phyloP scores from a whole-genome alignment of 2,797 vertebrate species.

The Phylloscopus collybita region DNA sequence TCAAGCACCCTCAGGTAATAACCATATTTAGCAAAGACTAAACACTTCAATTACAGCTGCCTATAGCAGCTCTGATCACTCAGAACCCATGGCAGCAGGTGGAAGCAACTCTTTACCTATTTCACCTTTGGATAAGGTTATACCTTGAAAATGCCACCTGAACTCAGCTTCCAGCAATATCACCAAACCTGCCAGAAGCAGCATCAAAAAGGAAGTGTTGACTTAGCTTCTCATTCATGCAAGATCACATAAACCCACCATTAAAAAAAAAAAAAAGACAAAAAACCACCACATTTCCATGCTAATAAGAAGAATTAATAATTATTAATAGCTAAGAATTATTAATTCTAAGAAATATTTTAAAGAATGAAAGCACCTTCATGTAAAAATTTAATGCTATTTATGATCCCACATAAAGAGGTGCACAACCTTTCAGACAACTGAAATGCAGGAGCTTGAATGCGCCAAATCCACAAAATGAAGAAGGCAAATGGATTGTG shows the following conservation, averaged over 20 bases:
- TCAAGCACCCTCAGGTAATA: constrained; percentile 71
- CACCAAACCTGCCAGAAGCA: background rate
- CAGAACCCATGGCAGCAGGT: background rate
- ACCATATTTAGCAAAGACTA: constrained; percentile 65
- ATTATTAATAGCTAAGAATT: background rate
- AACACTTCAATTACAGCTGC: constrained; percentile 60
- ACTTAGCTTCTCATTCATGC: background rate
- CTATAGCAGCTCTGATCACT: constrained; percentile 37
- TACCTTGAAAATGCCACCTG: background rate
- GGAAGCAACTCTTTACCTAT: background rate
- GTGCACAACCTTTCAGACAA: background rate
- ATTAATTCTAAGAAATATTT: background rate
- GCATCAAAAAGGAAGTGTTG: background rate
- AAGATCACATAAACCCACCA: background rate
- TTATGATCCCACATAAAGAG: background rate
- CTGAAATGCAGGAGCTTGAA: background rate
- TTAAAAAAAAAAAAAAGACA: background rate
- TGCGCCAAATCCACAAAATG: background rate
- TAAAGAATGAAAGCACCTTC: background rate
- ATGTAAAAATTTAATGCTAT: background rate
- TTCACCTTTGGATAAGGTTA: background rate
- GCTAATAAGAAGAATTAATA: background rate
- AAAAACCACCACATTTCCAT: rapidly evolving
- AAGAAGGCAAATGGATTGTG: background rate
- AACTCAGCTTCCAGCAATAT: background rate